phyloP scores from a whole-genome alignment of 1,140 invertebrate species.

The Halesus radiatus region DNA sequence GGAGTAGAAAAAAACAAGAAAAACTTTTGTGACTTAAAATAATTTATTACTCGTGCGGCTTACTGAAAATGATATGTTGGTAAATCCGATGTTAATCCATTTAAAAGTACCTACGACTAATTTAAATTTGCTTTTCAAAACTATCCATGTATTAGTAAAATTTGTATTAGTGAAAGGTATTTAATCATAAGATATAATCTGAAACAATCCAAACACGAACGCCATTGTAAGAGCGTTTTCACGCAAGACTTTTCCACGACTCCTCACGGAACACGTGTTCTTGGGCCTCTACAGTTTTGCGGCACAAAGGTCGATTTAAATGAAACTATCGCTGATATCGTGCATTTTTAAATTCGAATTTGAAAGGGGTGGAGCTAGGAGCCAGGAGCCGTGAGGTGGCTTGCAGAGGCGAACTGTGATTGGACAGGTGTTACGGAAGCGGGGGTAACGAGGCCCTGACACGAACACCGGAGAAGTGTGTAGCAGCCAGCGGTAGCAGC shows the following conservation, averaged over 20 bases:
- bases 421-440: constrained; percentile 43
- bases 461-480: constrained; percentile 39
- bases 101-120: constrained; percentile 13
- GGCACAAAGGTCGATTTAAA: constrained; percentile 35
- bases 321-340: constrained; percentile 49
- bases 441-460: constrained; percentile 48
- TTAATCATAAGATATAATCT: constrained; percentile 36
- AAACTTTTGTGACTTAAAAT: no score
- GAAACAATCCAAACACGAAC: constrained; percentile 27
- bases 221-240: constrained; percentile 21
- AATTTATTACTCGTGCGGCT: no score
- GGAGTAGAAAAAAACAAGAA: no score
- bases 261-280: constrained; percentile 3
- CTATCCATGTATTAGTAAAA: constrained; percentile 29
- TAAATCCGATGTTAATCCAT: constrained; percentile 3
- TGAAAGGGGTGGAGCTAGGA: constrained; percentile 48
- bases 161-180: constrained; percentile 42
- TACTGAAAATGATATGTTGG: not conserved
- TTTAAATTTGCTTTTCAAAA: constrained; percentile 11
- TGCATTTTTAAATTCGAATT: constrained; percentile 52
- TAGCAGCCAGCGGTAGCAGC: not conserved
- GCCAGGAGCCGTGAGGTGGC: not conserved
- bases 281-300: not conserved
- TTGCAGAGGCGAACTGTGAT: constrained; percentile 42
- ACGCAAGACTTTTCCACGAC: constrained; percentile 18